Base-by-base conservation (phyloP, 2,888 invertebrate species). In the Cepaea hortensis region DNA sequence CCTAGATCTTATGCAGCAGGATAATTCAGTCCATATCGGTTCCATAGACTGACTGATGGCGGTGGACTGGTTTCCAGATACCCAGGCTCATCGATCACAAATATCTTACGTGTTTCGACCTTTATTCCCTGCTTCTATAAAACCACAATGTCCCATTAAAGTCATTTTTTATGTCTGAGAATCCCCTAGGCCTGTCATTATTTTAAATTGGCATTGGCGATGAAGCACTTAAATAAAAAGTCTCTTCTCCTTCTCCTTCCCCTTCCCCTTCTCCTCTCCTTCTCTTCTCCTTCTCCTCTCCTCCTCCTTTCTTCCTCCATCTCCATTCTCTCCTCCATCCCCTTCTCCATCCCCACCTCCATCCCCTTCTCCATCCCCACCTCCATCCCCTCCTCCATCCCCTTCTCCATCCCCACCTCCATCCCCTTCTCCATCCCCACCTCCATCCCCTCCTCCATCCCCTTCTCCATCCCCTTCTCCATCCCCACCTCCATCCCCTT, bases 261-360 rank as follows among this genome's bases (percentile, higher is more conserved):
- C 23, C 55, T 55, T 62, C 80, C 61, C 35, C 55, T 55, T 80
- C 62, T 61, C 61, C 13, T 80, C 80, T 80, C 35, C 55, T 61
- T 80, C 55, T 61, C 55, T 55, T 80, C 80, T 80, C 61, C 5
- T 55, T n/a, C 61, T 55, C 61, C 0, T 62, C 35, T 61, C 80
- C 18, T 23, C 55, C 5, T 80, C 55, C 61, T 55, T 80, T 62
- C 61, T 23, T 80, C 62, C 61, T 55, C 61, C 80, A n/a, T 20
- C 23, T 68, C 5, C n/a, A 11, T 68, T 3, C 13, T 68, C 18
- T 68, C 13, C 5, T n/a, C 13, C 5, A 11, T n/a, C 5, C 13
- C 3, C 11, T 68, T 3, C 5, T n/a, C 18, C 5, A 11, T 68
- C 5, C 13, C 13, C 5, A 5, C n/a, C 4, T 75, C 11, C 5